These are phyloP conservation scores for Nephrotoma guestfalica DNA, from an alignment of 2,888 invertebrate genomes.

Conservation along the genomic window DNA sequence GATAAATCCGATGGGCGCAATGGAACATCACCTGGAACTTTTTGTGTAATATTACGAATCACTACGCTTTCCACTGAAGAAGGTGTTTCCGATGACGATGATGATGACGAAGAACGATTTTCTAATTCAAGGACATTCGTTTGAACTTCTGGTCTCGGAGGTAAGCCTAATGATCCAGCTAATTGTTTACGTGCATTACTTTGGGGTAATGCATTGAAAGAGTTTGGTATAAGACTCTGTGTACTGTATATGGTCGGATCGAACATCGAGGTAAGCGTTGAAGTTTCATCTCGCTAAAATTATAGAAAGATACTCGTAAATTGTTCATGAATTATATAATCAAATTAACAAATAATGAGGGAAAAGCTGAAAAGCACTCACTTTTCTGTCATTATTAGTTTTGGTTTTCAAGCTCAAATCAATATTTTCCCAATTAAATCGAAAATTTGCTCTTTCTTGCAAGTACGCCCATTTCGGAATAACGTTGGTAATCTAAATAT, in stretches of 20 bases:
- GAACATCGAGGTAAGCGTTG: conserved; percentile 29
- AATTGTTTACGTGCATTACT: background rate
- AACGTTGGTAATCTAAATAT: too few relatives aligned
- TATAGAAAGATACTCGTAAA: conserved; percentile 9
- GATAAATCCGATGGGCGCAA: background rate
- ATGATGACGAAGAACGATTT: background rate
- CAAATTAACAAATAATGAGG: background rate
- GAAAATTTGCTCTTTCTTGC: background rate
- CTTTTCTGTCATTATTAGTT: background rate
- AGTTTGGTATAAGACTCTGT: conserved; percentile 16
- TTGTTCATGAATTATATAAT: background rate
- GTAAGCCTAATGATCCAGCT: background rate
- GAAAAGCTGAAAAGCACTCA: background rate
- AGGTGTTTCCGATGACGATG: background rate
- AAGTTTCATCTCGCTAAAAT: conserved; percentile 31
- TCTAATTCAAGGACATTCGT: background rate
- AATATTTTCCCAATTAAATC: background rate
- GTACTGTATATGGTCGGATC: conserved; percentile 23
- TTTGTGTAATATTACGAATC: background rate
- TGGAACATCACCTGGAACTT: background rate
- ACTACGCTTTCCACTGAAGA: background rate
- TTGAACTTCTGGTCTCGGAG: background rate
- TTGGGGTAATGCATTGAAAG: background rate
- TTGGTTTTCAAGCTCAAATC: background rate
- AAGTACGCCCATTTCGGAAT: too few relatives aligned